A percentile compares a stretch with the other conserved stretches of the same genome.
These are phyloP conservation scores for Catocala sponsa DNA, from an alignment of 2,888 invertebrate species.

Conservation along the genomic window DNA sequence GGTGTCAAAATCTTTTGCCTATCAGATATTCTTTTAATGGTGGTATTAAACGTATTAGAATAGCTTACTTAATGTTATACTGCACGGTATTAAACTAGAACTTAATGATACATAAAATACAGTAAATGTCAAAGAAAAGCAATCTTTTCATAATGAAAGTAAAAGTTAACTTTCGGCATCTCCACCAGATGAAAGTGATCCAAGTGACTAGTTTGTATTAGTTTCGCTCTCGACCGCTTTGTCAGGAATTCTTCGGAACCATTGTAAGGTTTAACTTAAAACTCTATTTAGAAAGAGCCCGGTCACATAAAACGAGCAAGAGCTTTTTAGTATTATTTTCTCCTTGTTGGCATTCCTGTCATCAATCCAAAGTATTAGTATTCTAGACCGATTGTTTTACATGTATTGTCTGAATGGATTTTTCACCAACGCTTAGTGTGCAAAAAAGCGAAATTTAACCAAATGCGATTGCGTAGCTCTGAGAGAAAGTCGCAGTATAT, in stretches of 20 bases:
- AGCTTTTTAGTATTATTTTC: conserved; percentile 14
- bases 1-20: conserved; percentile 13
- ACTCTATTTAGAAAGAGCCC: conserved; percentile 23
- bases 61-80: conserved; percentile 6
- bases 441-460: conserved; percentile 75
- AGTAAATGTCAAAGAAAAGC: conserved; percentile 40
- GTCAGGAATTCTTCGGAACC: conserved; percentile 48
- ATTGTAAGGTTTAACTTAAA: conserved; percentile 44
- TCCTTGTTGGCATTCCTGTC: conserved; percentile 26
- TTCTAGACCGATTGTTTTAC: conserved; percentile 25
- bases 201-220: conserved; percentile 74
- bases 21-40: conserved; percentile 28
- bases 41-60: conserved; percentile 22
- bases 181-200: conserved; percentile 82
- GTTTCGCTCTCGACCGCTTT: conserved; percentile 78
- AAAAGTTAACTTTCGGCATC: conserved; percentile 84
- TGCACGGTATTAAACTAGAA: neutral
- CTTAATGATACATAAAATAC: conserved; percentile 27
- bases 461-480: conserved; percentile 68
- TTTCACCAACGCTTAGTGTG: conserved; percentile 51
- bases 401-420: conserved; percentile 28
- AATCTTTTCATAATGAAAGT: conserved; percentile 76
- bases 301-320: conserved; percentile 2
- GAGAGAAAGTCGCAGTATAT: conserved; percentile 73
- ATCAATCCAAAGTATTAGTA: conserved; percentile 27